Evolutionary conservation across 2,888 invertebrate genomes (phyloP), one percentile per base, ranked within the genome.

Genomic region (Ctenicera cuprea): DNA sequence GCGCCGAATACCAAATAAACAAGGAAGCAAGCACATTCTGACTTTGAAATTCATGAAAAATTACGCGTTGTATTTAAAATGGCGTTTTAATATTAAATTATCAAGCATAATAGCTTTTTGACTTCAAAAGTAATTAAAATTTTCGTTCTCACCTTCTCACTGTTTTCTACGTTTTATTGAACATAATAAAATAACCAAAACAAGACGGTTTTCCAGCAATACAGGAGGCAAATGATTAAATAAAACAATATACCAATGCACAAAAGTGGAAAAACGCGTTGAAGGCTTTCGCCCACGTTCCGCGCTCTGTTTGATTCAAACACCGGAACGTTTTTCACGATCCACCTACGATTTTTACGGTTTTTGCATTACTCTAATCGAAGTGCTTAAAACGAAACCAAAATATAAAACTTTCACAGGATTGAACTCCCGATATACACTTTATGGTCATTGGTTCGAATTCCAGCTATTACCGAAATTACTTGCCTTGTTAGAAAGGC

Each of bases 261-360:
- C n/a, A 52, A 52, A 52, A 22, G 1, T 5, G 3, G 52, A 18
- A 50, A 50, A 50, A 26, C 26, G 30, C 54, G 26, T 54, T 33
- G 18, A 20, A 54, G 26, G 54, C 54, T 14, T n/a, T n/a, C 57
- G 33, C 57, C 57, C 33, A 57, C 37, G 33, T 16, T 57, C n/a
- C 33, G 57, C 11, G 33, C 57, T 33, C 33, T 22, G 50, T 20
- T 50, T 22, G 26, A 7, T 57, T 30, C 30, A 33, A 30, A 33
- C 14, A 33, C 33, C 9, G 57, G 16, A 57, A 33, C 33, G 4
- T 50, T 57, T 57, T 57, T 57, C 26, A 57, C 11, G 33, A 57
- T 33, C 30, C 33, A 30, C 57, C 57, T 18, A 57, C 57, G 22
- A 9, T 33, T 57, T 16, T 33, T 30, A 12, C 22, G 11, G 7